phyloP scores from a whole-genome alignment of 2,113 vertebrate species.

The Sialia sialis region DNA sequence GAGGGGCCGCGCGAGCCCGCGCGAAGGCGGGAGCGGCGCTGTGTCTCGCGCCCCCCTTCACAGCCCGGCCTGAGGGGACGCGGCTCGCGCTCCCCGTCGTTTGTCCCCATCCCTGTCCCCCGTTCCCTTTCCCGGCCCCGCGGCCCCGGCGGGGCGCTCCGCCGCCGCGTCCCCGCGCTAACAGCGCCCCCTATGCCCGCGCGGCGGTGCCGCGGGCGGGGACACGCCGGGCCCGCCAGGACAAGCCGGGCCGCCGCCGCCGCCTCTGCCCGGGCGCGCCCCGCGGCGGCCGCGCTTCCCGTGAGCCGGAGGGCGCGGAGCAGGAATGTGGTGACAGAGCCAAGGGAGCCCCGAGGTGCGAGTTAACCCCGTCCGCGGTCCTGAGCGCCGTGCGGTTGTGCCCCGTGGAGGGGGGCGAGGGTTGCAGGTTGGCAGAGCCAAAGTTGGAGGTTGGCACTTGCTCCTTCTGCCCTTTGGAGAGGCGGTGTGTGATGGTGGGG shows the following conservation, averaged over 20 bases:
- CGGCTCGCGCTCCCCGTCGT: not conserved
- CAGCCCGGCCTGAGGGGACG: not conserved
- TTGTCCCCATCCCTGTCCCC: too few species aligned
- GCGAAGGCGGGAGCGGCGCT: too few species aligned
- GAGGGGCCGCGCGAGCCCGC: too few species aligned
- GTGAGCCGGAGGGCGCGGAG: not conserved
- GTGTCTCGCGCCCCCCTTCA: not conserved
- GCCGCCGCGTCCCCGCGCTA: too few species aligned
- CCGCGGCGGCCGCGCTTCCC: not conserved
- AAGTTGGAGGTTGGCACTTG: not conserved
- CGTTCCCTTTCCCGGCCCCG: too few species aligned
- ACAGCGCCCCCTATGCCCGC: too few species aligned
- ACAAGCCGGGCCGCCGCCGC: not conserved
- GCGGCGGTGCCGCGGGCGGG: too few species aligned
- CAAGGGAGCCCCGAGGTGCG: not conserved
- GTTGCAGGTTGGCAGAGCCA: not conserved
- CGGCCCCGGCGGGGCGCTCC: too few species aligned
- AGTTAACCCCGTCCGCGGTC: not conserved
- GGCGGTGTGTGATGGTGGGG: not conserved
- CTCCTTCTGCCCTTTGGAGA: not conserved
- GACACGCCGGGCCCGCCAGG: not conserved
- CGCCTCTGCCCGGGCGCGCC: not conserved
- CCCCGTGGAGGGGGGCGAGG: not conserved
- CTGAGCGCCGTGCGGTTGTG: not conserved
- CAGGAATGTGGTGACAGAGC: not conserved